Percentiles rank a stretch among this genome's conserved stretches.
These are phyloP conservation scores for Xiphophorus hellerii DNA, from an alignment of 2,113 vertebrate species.

Conservation along the genomic window DNA sequence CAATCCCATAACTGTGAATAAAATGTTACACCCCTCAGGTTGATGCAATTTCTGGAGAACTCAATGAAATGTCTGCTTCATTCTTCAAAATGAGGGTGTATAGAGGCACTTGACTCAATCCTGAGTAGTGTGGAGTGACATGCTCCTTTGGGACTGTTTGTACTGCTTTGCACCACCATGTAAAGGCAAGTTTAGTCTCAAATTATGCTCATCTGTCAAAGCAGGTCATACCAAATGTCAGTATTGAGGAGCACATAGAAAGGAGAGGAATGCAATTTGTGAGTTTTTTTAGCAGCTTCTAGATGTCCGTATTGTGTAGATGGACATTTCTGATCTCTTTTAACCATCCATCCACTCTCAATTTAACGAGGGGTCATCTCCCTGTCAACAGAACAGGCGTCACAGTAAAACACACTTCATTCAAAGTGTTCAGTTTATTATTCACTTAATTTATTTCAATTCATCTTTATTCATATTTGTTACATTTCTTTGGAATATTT, in stretches of 20 bases:
- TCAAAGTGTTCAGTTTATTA: not conserved
- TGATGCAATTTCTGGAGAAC: not conserved
- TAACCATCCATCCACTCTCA: not conserved
- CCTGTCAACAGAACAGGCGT: not conserved
- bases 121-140: not conserved
- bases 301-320: not conserved
- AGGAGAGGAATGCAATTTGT: not conserved
- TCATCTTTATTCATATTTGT: not conserved
- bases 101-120: not conserved
- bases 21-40: not conserved
- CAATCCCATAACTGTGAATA: not conserved
- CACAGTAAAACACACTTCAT: not conserved
- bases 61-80: not conserved
- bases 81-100: not conserved
- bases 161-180: not conserved
- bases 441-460: not conserved
- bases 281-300: not conserved
- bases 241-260: not conserved
- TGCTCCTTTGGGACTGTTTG: not conserved
- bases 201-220: not conserved
- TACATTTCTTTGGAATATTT: not conserved
- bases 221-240: not conserved
- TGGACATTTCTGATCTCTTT: not conserved
- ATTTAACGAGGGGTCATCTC: not conserved
- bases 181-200: not conserved